Evolutionary conservation across 2,797 vertebrate species (phyloP).

Genomic region (Xiphorhynchus erythropygius): DNA sequence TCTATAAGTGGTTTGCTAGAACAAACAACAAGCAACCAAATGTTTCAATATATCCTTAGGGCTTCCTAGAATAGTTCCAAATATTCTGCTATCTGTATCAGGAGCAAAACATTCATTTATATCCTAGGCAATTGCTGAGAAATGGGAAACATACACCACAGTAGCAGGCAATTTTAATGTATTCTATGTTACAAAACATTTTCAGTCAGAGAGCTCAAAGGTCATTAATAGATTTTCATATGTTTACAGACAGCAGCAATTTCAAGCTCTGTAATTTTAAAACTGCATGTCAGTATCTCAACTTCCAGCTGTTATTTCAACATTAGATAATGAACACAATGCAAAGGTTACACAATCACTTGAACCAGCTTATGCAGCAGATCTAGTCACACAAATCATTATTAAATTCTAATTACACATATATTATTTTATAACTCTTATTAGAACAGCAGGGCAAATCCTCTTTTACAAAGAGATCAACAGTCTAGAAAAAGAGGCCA

Average conservation of each 20-base stretch:
- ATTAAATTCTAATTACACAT: conserved; percentile 66
- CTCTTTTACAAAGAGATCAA: conserved; percentile 19
- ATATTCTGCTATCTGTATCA: neutral
- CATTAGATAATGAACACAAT: conserved; percentile 63
- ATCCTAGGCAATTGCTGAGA: neutral
- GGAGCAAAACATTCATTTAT: neutral
- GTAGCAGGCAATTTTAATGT: conserved; percentile 39
- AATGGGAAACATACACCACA: neutral
- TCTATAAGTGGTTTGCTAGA: neutral
- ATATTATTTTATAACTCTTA: conserved; percentile 53
- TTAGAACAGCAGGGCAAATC: conserved; percentile 53
- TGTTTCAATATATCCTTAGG: conserved; percentile 7
- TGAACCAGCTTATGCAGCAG: conserved; percentile 38
- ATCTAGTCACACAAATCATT: conserved; percentile 43
- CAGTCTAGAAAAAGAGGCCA: conserved; percentile 13
- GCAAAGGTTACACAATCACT: conserved; percentile 57
- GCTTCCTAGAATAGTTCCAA: conserved; percentile 13
- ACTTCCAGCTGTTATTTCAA: conserved; percentile 63
- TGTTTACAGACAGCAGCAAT: conserved; percentile 65
- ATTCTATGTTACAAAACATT: conserved; percentile 18
- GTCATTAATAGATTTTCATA: conserved; percentile 61
- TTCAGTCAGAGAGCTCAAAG: conserved; percentile 49
- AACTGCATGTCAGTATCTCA: conserved; percentile 43
- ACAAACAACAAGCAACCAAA: conserved; percentile 12
- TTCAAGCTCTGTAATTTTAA: conserved; percentile 60